Base-by-base conservation (phyloP, 2,113 vertebrate species). In the Actinemys pallida region DNA sequence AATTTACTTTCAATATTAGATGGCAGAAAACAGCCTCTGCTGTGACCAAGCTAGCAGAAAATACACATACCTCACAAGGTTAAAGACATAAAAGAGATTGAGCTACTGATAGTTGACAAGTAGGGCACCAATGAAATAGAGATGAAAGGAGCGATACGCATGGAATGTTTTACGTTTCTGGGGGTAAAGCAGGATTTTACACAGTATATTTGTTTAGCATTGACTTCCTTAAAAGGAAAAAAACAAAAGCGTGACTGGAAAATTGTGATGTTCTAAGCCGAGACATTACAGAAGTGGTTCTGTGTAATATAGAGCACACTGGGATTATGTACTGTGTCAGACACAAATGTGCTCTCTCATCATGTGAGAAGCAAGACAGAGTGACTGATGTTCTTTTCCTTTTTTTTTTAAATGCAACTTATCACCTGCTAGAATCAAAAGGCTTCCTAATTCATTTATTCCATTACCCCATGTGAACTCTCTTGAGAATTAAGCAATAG, bases 401-500 rank as follows among this genome's bases (percentile, higher is more conserved):
- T 39, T 90, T 93, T 90, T 45, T 53, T 97, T 62, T 86, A 92
- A 85, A 96, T 69, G 78, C 22, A 95, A 91, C 7, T 2, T 92
- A 96, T 95, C 92, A 98, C 92, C 89, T 93, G 92, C 47, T 95
- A 95, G 75, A 86, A 93, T 93, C 45, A 92, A 97, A 98, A 97
- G 87, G 81, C 82, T 97, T 97, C 93, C 96, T 94, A 89, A 96
- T 95, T 98, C 72, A 98, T 93, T 98, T 97, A 96, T 96, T 97
- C 97, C 87, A 97, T 96, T 97, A 97, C 92, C 80, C 83, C 45
- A 97, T 90, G 89, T 95, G 91, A 97, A 97, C 93, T 96, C 94
- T 96, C 96, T 54, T 89, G 84, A 97, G 96, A 97, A 97, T 96
- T 97, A 96, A 97, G 96, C 97, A 98, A 97, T 93, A 91, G 84